These are phyloP conservation scores for Bufotes viridis DNA, from an alignment of 2,797 vertebrate genomes.

Conservation along the genomic window DNA sequence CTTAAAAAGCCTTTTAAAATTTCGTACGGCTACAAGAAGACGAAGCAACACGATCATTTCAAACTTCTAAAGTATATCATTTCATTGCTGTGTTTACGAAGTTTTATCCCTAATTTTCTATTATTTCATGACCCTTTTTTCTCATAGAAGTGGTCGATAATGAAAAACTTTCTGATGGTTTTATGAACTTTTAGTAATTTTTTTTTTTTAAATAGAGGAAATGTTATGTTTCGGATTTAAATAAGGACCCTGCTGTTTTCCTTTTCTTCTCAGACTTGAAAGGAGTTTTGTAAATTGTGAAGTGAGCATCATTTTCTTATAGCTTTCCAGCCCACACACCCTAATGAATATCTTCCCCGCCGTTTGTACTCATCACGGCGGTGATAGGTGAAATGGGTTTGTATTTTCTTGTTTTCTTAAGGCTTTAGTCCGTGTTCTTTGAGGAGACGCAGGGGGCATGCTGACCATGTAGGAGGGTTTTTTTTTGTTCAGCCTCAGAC, in stretches of 20 bases:
- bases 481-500: conserved; percentile 15
- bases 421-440: conserved; percentile 34
- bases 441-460: conserved; percentile 19
- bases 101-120: not conserved
- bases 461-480: conserved; percentile 33
- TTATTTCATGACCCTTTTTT: conserved; percentile 8
- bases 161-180: conserved; percentile 65
- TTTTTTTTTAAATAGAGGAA: conserved; percentile 68
- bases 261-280: conserved; percentile 70
- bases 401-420: conserved; percentile 40
- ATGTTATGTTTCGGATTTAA: conserved; percentile 66
- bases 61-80: not conserved
- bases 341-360: conserved; percentile 69
- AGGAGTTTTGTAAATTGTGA: conserved; percentile 76
- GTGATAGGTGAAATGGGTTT: conserved; percentile 48
- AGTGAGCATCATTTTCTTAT: conserved; percentile 75
- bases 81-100: not conserved
- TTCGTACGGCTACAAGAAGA: not conserved
- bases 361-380: conserved; percentile 71
- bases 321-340: conserved; percentile 72
- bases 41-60: not conserved
- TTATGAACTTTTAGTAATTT: conserved; percentile 27
- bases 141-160: conserved; percentile 54
- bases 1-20: not conserved
- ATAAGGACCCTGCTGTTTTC: conserved; percentile 68